Base-by-base conservation (phyloP, 2,888 invertebrate species). In the Tetragnatha montana region DNA sequence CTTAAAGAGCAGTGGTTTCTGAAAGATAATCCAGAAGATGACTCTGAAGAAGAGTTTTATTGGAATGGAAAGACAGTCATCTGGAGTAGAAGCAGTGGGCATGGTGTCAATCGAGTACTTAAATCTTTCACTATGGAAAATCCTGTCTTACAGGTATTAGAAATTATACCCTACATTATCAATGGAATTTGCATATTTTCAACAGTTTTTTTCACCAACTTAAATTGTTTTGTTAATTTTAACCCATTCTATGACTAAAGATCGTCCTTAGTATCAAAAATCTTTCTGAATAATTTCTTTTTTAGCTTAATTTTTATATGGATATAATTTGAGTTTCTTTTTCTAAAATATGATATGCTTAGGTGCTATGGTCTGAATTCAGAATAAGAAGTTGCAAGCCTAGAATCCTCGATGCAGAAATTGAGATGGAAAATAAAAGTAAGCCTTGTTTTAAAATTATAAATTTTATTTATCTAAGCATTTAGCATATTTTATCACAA, bases 41-140 rank as follows among this genome's bases (percentile, higher is more conserved):
- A 91, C n/a, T 91, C 93, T 92, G 98, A 98, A 93, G 98, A 98
- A 93, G 98, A 98, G 93, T 94, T 98, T 83, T 98, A 97, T 94
- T 95, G 97, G 1, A 96, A 96, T 92, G 97, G 96, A 1, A 95
- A 96, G 93, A 96, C 97, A 21, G 97, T 97, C 6, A 95, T 98
- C 60, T 97, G 97, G 96, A 96, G 94, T 90, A 92, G 92, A 79
- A 93, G 94, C 8, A 93, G 93, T 71, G 92, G 92, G 17, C 92
- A 93, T 90, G 93, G 85, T 81, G 92, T 94, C 10, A 80, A 74
- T 60, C 91, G 93, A 21, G 92, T 94, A 14, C 91, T 96, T 35
- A 95, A 95, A 91, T 96, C 96, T 84, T 98, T 96, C 93, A 97
- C 97, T 7, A 95, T 97, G 92, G 96, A 97, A 88, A 95, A 95